Percentiles rank a stretch among this genome's conserved stretches.
Evolutionary conservation across 2,888 invertebrate species (phyloP).

Genomic region (Neoascia interrupta): DNA sequence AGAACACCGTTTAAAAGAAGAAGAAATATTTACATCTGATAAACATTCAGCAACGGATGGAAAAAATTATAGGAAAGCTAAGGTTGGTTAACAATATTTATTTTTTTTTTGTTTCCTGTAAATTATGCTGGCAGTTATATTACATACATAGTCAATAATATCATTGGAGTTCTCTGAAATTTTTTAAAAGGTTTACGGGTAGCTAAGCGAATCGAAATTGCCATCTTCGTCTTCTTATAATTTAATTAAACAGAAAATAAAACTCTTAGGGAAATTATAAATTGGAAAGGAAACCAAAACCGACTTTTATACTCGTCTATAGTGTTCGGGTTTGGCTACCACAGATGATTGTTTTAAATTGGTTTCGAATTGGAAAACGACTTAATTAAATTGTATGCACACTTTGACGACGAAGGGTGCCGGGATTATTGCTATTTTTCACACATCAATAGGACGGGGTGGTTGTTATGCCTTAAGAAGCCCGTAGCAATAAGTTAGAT

Average conservation of each 20-base stretch:
- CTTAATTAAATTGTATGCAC: conserved; percentile 55
- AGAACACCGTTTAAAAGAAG: conserved; percentile 11
- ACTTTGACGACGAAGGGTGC: conserved; percentile 35
- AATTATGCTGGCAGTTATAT: no score
- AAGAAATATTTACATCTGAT: conserved; percentile 22
- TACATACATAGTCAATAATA: no score
- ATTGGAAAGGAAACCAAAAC: no score
- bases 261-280: background rate
- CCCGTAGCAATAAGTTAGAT: conserved; percentile 52
- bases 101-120: background rate
- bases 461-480: conserved; percentile 31
- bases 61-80: conserved; percentile 10
- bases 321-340: conserved; percentile 73
- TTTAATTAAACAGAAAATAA: conserved; percentile 12
- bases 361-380: conserved; percentile 50
- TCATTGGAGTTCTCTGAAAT: background rate
- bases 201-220: conserved; percentile 3
- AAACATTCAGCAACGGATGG: conserved; percentile 48
- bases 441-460: conserved; percentile 39
- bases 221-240: background rate
- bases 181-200: background rate
- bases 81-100: conserved; percentile 8
- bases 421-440: conserved; percentile 43
- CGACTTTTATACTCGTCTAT: no score
- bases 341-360: conserved; percentile 70